Evolutionary conservation across 2,888 invertebrate genomes (phyloP), one percentile per base, ranked within the genome.

Genomic region (Synanthedon myopaeformis): DNA sequence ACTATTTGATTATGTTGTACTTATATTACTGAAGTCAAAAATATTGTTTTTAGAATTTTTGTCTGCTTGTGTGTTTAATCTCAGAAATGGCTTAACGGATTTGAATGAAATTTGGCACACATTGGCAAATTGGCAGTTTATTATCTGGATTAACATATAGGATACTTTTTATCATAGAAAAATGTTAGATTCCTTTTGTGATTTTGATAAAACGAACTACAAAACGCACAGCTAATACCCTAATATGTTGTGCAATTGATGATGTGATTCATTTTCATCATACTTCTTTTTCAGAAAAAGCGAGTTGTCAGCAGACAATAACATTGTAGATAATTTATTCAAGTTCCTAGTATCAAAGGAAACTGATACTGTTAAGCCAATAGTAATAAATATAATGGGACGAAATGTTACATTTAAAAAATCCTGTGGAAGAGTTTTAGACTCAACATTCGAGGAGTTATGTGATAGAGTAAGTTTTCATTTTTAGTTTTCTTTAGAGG

Each of bases 391-490:
- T 54, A 96, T 99, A 61, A 90, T 95, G 72, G 97, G 97, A 3
- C 90, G 98, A 61, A 93, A 97, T 85, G 93, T 99, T 1, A 91
- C 90, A 4, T 96, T 99, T 74, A 89, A 91, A 1, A 95, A 92
- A 78, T 94, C 97, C 14, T 99, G 99, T 82, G 99, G 99, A 0
- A 92, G 94, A 73, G 92, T 99, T 48, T 85, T 97, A 58, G 96
- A 98, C 77, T 92, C 94, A 41, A 92, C 91, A 2, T 99, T 99
- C 82, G 89, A 91, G 17, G 98, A 98, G 79, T 87, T 99, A 52
- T 99, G 98, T 84, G 92, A 94, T 74, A 90, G 96, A 76, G 96
- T 96, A 89, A 84, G 88, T 77, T 57, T 13, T 45, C 45, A 5
- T n/a, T 45, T 13, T n/a, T 10, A 35, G 28, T 28, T 28, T 11